Conservation (phyloP, 2,888 invertebrate species). For the Folsomia manolachei region DNA sequence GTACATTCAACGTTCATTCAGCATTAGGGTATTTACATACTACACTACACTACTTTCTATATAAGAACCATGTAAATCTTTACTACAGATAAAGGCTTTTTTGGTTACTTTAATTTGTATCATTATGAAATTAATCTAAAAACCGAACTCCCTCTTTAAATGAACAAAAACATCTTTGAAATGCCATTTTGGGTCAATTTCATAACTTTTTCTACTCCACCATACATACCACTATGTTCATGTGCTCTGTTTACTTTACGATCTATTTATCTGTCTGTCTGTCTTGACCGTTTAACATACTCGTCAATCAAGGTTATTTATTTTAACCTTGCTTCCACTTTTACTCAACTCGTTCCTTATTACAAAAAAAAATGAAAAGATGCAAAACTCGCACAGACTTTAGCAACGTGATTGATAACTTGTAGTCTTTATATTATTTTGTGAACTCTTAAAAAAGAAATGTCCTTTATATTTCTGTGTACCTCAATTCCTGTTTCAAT, state of each 20-base stretch:
- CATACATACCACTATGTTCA: not conserved
- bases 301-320: not conserved
- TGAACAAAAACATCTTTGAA: not conserved
- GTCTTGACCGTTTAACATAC: not conserved
- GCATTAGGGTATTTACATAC: conserved; percentile 2
- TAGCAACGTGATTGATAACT: not conserved
- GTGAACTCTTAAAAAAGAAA: too few relatives aligned
- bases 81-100: not conserved
- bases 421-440: too few relatives aligned
- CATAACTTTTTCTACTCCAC: not conserved
- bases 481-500: too few relatives aligned
- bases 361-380: not conserved
- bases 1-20: not conserved
- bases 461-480: too few relatives aligned
- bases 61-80: not conserved
- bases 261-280: too few relatives aligned
- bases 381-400: not conserved
- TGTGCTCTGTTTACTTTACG: not conserved
- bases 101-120: not conserved
- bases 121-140: not conserved
- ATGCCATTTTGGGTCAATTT: not conserved
- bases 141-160: not conserved
- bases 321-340: not conserved
- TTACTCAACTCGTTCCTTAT: not conserved
- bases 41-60: not conserved